Conservation (phyloP, 2,797 vertebrate genomes). For the Limosa lapponica region DNA sequence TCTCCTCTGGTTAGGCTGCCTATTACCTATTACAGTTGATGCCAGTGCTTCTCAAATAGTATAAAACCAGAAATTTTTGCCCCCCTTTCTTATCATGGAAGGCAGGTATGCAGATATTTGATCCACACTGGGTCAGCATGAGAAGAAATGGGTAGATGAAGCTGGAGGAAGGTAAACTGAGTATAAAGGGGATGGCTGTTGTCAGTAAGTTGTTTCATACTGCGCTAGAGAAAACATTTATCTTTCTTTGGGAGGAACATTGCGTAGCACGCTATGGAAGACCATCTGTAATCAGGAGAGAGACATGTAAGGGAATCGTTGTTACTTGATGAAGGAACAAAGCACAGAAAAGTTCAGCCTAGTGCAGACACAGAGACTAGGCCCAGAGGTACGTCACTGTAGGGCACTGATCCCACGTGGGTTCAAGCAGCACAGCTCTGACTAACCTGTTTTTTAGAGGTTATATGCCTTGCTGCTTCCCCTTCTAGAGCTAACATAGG, state of each 20-base stretch:
- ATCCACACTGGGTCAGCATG: neutral
- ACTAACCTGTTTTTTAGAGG: neutral
- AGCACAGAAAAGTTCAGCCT: neutral
- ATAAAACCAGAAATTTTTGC: neutral
- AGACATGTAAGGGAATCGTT: rapidly evolving
- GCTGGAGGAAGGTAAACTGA: neutral
- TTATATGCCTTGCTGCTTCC: neutral
- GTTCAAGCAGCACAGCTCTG: neutral
- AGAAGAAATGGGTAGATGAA: neutral
- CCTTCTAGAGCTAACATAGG: neutral
- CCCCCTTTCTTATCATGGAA: neutral
- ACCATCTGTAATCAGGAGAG: neutral
- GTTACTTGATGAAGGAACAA: neutral
- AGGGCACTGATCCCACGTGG: rapidly evolving
- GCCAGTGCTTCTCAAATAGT: neutral
- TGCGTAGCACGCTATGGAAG: rapidly evolving
- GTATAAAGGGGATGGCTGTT: neutral
- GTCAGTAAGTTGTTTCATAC: neutral
- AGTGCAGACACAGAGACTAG: neutral
- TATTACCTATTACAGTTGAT: neutral
- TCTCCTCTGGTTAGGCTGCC: neutral
- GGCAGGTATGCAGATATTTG: neutral
- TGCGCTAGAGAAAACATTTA: neutral
- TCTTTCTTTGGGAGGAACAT: neutral
- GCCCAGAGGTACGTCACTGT: neutral